These are phyloP conservation scores for Danio aesculapii DNA, from an alignment of 2,797 vertebrate species.

Conservation along the genomic window DNA sequence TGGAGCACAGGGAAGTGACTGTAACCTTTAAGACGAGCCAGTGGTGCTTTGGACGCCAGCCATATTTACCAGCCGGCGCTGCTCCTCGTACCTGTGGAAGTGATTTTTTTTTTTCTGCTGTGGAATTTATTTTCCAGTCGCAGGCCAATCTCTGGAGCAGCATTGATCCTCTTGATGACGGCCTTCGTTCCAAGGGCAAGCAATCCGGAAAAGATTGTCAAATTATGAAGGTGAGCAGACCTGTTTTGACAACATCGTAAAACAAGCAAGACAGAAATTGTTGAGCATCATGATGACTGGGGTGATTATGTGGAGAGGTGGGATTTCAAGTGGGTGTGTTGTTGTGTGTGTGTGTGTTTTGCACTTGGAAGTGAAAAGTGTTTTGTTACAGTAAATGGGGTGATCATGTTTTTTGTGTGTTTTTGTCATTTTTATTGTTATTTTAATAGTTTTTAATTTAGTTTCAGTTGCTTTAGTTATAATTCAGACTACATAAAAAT, in stretches of 20 bases:
- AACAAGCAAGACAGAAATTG: constrained; percentile 50
- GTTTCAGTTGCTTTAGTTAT: too few relatives aligned
- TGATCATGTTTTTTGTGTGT: too few relatives aligned
- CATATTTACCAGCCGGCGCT: constrained; percentile 74
- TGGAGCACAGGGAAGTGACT: constrained; percentile 76
- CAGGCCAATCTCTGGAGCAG: constrained; percentile 55
- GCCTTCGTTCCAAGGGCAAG: constrained; percentile 53
- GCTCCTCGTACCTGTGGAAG: constrained; percentile 61
- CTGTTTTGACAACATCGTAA: constrained; percentile 49
- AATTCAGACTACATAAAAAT: too few relatives aligned
- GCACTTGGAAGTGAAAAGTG: background rate
- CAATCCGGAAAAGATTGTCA: constrained; percentile 45
- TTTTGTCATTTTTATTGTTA: too few relatives aligned
- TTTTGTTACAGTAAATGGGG: constrained; percentile 5
- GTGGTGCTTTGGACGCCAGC: constrained; percentile 70
- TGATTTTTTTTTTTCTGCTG: constrained; percentile 64
- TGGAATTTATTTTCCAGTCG: constrained; percentile 72
- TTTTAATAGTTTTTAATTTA: too few relatives aligned
- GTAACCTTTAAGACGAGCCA: constrained; percentile 80
- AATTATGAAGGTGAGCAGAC: constrained; percentile 36
- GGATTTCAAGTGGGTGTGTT: constrained; percentile 14
- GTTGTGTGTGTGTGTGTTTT: background rate
- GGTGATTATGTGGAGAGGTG: constrained; percentile 41
- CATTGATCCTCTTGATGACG: constrained; percentile 64
- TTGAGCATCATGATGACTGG: constrained; percentile 46